Evolutionary conservation across 2,797 vertebrate genomes (phyloP).

Genomic region (Cuniculus paca): DNA sequence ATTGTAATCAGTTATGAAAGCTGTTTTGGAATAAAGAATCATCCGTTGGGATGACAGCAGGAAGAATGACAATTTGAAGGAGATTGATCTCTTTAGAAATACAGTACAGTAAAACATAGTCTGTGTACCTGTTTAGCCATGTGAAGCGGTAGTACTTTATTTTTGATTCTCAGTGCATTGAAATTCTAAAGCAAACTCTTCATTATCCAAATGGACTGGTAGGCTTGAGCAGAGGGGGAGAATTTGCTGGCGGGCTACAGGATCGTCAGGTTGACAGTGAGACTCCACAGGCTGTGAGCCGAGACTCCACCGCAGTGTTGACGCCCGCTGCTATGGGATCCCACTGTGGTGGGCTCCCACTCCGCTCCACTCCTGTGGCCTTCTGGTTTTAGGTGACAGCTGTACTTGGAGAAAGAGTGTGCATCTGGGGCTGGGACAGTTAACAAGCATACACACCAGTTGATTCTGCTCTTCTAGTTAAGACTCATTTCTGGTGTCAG

Average conservation of each 20-base stretch:
- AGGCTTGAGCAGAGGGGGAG: neutral
- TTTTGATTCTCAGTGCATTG: neutral
- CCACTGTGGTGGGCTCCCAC: neutral
- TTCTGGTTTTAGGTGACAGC: conserved; percentile 14
- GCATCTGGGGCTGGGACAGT: neutral
- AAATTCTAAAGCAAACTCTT: neutral
- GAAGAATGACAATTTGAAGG: neutral
- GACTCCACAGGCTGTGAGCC: neutral
- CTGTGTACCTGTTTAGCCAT: neutral
- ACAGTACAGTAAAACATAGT: neutral
- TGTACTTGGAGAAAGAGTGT: neutral
- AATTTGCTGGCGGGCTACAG: neutral
- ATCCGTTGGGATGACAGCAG: neutral
- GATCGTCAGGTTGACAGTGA: neutral
- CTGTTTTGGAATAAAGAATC: conserved; percentile 18
- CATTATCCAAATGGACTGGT: neutral
- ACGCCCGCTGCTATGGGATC: fast-evolving
- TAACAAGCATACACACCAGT: neutral
- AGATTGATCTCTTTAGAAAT: neutral
- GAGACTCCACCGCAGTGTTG: neutral
- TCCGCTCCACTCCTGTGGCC: neutral
- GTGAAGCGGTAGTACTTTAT: neutral
- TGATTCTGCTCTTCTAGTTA: conserved; percentile 13
- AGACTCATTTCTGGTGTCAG: conserved; percentile 1
- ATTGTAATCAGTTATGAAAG: neutral